These are phyloP conservation scores for Setophaga petechia DNA, from an alignment of 2,113 vertebrate genomes.

Conservation along the genomic window DNA sequence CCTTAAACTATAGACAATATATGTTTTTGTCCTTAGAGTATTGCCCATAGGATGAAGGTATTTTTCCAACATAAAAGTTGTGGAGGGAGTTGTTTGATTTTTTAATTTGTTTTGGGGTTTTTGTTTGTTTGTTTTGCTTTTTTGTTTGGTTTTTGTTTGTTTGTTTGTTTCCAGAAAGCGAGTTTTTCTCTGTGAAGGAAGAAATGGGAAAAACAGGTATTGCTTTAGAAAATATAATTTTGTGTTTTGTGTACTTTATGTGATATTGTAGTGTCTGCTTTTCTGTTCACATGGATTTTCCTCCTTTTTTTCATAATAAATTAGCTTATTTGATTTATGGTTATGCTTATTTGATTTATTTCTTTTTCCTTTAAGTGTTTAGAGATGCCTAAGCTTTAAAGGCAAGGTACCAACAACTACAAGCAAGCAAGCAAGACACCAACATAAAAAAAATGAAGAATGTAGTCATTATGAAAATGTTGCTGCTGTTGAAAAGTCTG, in stretches of 20 bases:
- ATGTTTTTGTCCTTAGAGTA: not conserved
- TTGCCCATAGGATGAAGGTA: not conserved
- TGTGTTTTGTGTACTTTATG: not conserved
- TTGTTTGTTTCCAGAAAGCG: not conserved
- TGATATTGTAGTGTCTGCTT: not conserved
- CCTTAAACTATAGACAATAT: not conserved
- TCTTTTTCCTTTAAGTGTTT: not conserved
- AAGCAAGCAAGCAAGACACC: not conserved
- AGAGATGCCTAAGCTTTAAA: not conserved
- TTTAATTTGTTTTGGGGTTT: not conserved
- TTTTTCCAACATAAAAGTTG: not conserved
- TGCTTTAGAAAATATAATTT: not conserved
- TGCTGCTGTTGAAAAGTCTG: not conserved
- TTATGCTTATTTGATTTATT: not conserved
- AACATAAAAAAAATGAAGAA: not conserved
- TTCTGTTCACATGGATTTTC: not conserved
- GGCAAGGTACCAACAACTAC: not conserved
- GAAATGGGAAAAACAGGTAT: not conserved
- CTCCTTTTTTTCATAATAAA: not conserved
- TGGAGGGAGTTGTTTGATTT: not conserved
- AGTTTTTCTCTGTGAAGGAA: not conserved
- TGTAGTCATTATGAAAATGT: not conserved
- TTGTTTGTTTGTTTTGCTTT: not conserved
- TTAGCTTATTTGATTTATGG: not conserved
- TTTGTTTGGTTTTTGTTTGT: not conserved